Base-by-base conservation (phyloP, 2,888 invertebrate genomes). In the Barypeithes pellucidus region DNA sequence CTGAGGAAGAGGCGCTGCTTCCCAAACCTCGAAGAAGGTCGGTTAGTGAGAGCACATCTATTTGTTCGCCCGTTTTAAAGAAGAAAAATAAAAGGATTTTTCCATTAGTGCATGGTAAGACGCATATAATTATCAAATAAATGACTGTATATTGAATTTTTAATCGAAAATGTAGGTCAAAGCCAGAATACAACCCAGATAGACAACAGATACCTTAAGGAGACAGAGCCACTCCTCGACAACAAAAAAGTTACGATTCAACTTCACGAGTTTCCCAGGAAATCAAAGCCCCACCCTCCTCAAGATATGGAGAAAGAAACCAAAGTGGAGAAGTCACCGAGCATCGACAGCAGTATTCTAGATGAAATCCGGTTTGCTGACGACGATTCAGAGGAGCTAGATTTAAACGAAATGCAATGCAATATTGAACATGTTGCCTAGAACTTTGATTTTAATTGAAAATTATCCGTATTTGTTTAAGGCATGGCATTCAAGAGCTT, bases 301-400 rank as follows among this genome's bases (percentile, higher is more conserved):
- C 80, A 80, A 41, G 82, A 82, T 45, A 81, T 88, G 45, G 92
- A 92, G 81, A 91, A 93, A 80, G 90, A 93, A 62, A 91, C 90
- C 0, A 89, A 88, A n/a, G 88, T 89, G 0, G 90, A 92, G 79
- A 93, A 93, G 82, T 91, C 90, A 0, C 91, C 90, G 14, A 89
- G 88, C 72, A 33, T 52, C 45, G 81, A 90, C 11, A 90, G 89
- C 80, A 88, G 89, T 76, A 89, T 89, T 78, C 86, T 91, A 67
- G 89, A 89, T 65, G 92, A 92, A 78, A 90, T 93, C 59, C 91
- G 89, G 80, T 94, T 91, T 82, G 94, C 91, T 7, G 93, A 94
- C 80, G 93, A 93, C 39, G 90, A 89, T 77, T 91, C 90, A 0
- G 85, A 85, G 20, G 80, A 81, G 24, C 74, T 78, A 68, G 81